A percentile compares a stretch with the other conserved stretches of the same genome.
Conservation (phyloP, 2,888 invertebrate genomes). For the Aphrophora alni region DNA sequence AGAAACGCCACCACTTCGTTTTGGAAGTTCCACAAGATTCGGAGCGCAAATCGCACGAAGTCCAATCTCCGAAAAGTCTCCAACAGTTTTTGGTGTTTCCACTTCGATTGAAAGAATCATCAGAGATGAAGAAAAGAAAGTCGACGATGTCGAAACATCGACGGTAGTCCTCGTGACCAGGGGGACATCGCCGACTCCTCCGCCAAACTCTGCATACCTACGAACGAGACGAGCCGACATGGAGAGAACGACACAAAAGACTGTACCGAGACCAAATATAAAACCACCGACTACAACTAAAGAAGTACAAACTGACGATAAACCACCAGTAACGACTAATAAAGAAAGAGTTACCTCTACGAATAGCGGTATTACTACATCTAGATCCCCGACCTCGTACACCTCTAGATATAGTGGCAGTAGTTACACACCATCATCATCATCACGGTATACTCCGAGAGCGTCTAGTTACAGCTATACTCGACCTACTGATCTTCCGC, state of each 20-base stretch:
- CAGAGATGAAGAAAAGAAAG: constrained; percentile 11
- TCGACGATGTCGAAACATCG: constrained; percentile 48
- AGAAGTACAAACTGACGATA: constrained; percentile 63
- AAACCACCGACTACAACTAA: constrained; percentile 52
- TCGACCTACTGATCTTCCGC: constrained; percentile 37
- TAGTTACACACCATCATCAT: constrained; percentile 21
- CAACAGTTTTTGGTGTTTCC: constrained; percentile 50
- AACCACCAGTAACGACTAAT: constrained; percentile 56
- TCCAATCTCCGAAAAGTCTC: constrained; percentile 51
- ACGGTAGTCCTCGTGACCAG: constrained; percentile 72
- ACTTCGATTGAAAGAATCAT: constrained; percentile 26
- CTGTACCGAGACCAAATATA: constrained; percentile 53
- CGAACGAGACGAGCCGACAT: constrained; percentile 74
- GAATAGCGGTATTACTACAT: constrained; percentile 43
- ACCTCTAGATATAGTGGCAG: constrained; percentile 10
- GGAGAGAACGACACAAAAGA: constrained; percentile 75
- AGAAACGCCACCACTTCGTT: constrained; percentile 45
- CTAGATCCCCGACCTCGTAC: constrained; percentile 13
- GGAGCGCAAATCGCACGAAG: constrained; percentile 50
- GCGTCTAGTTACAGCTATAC: constrained; percentile 21
- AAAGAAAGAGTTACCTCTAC: constrained; percentile 15
- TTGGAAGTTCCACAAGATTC: constrained; percentile 49
- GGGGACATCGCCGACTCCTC: constrained; percentile 80
- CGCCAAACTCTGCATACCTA: constrained; percentile 66
- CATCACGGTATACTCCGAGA: constrained; percentile 30